Evolutionary conservation across 2,113 vertebrate species (phyloP), one percentile per base, ranked within the genome.

Genomic region (Aegotheles bennettii): DNA sequence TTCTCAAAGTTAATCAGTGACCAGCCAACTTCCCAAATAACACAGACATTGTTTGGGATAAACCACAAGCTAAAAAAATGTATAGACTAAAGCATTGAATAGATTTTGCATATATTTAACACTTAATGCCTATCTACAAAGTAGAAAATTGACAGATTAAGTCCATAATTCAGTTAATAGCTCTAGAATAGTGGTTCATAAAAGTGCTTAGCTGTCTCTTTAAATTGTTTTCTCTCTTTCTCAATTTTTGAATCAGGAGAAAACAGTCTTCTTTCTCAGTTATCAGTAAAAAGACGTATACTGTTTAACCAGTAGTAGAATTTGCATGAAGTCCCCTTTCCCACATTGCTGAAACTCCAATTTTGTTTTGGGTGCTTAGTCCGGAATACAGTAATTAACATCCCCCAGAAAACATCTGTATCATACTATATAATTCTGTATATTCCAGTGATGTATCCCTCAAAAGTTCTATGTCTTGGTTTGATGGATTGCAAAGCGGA

Each of bases 371-470:
- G 3, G 21, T 71, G 48, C 16, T 95, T 80, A 80, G 7, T 88
- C 21, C 80, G 71, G 28, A 84, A 65, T 45, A 15, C 5, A 85
- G 28, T 50, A 76, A 57, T 31, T 77, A 61, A 7, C 42, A 88
- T 38, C 2, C 18, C 11, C 18, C 79, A 19, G 57, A 89, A 96
- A 87, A 87, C 81, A 87, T 59, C 60, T 94, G 77, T 47, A 63
- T 69, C 40, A 33, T 84, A 50, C 63, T 92, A 36, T 84, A 73
- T 93, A 90, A 91, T 90, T 96, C 42, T 94, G 45, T 83, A 90
- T 53, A 80, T 85, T 79, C 31, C 8, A 47, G 15, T 73, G 40
- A 2, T 69, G 9, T n/a, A 67, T 73, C 86, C 93, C 54, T 84
- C 50, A 92, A 74, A 70, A 0, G 0, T 59, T 93, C 47, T 11